Conservation (phyloP, 2,888 invertebrate species). For the Hydriomena furcata region DNA sequence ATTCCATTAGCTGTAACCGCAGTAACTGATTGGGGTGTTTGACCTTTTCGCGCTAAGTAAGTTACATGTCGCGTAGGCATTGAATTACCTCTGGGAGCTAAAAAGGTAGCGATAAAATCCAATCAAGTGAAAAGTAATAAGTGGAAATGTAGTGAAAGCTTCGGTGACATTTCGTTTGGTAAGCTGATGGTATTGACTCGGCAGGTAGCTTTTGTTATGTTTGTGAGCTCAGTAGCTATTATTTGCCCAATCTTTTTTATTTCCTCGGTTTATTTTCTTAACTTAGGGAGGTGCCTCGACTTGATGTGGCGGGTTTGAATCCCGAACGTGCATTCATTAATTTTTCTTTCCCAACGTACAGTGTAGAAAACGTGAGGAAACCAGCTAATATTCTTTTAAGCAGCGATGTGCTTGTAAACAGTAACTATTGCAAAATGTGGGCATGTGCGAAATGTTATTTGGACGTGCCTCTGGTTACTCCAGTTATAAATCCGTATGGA, state of each 20-base stretch:
- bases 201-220: constrained; percentile 20
- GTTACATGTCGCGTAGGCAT: constrained; percentile 39
- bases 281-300: background rate
- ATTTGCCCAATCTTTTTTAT: constrained; percentile 6
- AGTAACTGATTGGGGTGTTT: constrained; percentile 43
- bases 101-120: constrained; percentile 35
- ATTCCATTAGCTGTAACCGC: constrained; percentile 36
- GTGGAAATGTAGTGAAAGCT: constrained; percentile 31
- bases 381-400: too few relatives aligned
- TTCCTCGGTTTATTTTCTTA: background rate
- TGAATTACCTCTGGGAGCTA: constrained; percentile 38
- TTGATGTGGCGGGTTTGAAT: too few relatives aligned
- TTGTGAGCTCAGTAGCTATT: constrained; percentile 8
- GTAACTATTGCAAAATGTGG: too few relatives aligned
- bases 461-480: too few relatives aligned
- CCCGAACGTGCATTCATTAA: too few relatives aligned
- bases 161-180: constrained; percentile 10
- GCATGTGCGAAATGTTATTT: too few relatives aligned
- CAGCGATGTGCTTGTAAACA: too few relatives aligned
- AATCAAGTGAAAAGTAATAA: constrained; percentile 40
- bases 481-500: too few relatives aligned
- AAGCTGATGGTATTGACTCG: constrained; percentile 20
- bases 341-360: too few relatives aligned
- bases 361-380: too few relatives aligned
- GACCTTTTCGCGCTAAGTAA: constrained; percentile 39